Conservation (phyloP, 2,888 invertebrate genomes). For the Leptodirus hochenwartii region DNA sequence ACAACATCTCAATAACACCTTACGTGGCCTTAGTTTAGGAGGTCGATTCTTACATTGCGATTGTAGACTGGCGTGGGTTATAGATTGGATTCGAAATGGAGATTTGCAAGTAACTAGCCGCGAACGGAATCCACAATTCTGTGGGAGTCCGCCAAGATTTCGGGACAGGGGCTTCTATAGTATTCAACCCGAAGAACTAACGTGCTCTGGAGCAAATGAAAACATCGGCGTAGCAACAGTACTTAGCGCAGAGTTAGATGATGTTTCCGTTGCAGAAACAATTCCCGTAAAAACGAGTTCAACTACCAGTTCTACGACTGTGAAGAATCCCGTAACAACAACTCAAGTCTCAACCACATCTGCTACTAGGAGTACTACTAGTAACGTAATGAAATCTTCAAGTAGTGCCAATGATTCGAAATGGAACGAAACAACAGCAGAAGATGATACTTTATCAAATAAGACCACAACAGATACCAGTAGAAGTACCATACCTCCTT, state of each 20-base stretch:
- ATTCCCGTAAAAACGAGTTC: constrained; percentile 8
- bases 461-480: constrained; percentile 18
- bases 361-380: constrained; percentile 17
- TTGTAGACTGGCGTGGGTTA: constrained; percentile 74
- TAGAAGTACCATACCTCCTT: constrained; percentile 19
- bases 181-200: constrained; percentile 59
- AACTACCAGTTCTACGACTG: constrained; percentile 19
- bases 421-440: constrained; percentile 15
- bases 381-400: constrained; percentile 18
- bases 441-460: constrained; percentile 16
- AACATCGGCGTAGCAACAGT: constrained; percentile 36
- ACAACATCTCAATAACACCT: constrained; percentile 57
- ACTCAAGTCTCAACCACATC: constrained; percentile 17
- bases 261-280: constrained; percentile 20
- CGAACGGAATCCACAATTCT: constrained; percentile 83
- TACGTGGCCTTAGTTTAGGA: constrained; percentile 73
- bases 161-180: constrained; percentile 73
- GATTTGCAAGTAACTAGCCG: constrained; percentile 84
- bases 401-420: constrained; percentile 19
- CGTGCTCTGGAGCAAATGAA: constrained; percentile 29
- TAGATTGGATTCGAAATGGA: constrained; percentile 73
- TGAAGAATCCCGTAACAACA: constrained; percentile 17
- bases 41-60: constrained; percentile 79
- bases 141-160: constrained; percentile 65
- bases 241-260: constrained; percentile 32